Conservation (phyloP, 2,888 invertebrate genomes). For the Cantharis flavilabris region DNA sequence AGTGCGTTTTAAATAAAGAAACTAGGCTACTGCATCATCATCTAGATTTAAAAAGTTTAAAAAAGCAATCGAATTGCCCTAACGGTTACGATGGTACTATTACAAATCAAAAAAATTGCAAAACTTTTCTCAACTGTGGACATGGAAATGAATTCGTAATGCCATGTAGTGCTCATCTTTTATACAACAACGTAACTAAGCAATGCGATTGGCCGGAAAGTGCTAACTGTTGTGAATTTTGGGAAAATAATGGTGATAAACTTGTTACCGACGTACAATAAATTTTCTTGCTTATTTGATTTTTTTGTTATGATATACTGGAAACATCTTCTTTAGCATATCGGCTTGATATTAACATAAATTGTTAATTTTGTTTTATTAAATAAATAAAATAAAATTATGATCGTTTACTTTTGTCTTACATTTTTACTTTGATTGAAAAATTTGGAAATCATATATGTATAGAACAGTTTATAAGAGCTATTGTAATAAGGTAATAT, state of each 20-base stretch:
- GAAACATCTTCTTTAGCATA: too few species aligned
- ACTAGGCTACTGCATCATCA: background rate
- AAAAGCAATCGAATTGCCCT: conserved; percentile 9
- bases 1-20: conserved; percentile 11
- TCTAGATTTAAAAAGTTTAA: background rate
- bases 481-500: too few species aligned
- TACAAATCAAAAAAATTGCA: conserved; percentile 33
- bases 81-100: conserved; percentile 19
- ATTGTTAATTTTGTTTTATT: too few species aligned
- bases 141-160: conserved; percentile 24
- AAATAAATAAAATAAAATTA: too few species aligned
- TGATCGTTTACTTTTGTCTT: too few species aligned
- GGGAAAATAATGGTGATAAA: conserved; percentile 24
- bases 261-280: conserved; percentile 8
- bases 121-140: conserved; percentile 32
- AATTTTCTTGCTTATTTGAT: background rate
- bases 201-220: conserved; percentile 37
- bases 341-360: too few species aligned
- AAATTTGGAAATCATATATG: too few species aligned
- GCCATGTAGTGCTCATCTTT: conserved; percentile 32
- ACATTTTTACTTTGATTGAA: too few species aligned
- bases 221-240: conserved; percentile 41
- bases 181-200: conserved; percentile 30
- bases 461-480: too few species aligned
- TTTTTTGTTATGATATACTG: too few species aligned